Percentiles rank a stretch among this genome's conserved stretches.
phyloP scores from a whole-genome alignment of 1,140 invertebrate species.

The Drosophila varians region DNA sequence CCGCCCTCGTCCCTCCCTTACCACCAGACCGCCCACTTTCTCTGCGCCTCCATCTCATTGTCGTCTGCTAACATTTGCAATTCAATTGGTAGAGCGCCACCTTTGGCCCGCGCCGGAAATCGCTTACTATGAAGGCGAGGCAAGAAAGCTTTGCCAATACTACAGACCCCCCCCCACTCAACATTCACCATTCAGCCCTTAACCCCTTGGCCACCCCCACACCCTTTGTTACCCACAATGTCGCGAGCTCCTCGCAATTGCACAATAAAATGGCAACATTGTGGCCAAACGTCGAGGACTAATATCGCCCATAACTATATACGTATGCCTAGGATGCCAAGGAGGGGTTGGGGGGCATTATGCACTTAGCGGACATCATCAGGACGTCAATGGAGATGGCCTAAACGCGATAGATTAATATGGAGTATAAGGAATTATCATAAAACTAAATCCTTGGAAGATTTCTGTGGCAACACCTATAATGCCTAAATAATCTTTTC shows the following conservation, averaged over 20 bases:
- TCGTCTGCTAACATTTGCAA: constrained; percentile 73
- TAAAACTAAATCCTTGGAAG: background rate
- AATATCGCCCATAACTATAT: constrained; percentile 65
- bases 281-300: constrained; percentile 54
- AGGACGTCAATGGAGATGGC: constrained; percentile 38
- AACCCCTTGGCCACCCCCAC: background rate
- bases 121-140: constrained; percentile 71
- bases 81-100: constrained; percentile 77
- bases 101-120: constrained; percentile 72
- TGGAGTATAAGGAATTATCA: background rate
- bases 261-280: constrained; percentile 74
- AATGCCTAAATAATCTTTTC: background rate
- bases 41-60: constrained; percentile 32
- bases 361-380: constrained; percentile 49
- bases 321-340: constrained; percentile 15
- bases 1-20: constrained; percentile 41
- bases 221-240: constrained; percentile 20
- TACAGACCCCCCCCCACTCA: constrained; percentile 12
- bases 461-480: background rate
- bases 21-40: constrained; percentile 1
- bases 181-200: background rate
- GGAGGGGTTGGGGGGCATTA: constrained; percentile 5
- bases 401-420: constrained; percentile 11
- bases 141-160: constrained; percentile 63
- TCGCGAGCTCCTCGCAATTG: constrained; percentile 54